Base-by-base conservation (phyloP, 2,888 invertebrate species). In the Lordiphosa fenestrarum region DNA sequence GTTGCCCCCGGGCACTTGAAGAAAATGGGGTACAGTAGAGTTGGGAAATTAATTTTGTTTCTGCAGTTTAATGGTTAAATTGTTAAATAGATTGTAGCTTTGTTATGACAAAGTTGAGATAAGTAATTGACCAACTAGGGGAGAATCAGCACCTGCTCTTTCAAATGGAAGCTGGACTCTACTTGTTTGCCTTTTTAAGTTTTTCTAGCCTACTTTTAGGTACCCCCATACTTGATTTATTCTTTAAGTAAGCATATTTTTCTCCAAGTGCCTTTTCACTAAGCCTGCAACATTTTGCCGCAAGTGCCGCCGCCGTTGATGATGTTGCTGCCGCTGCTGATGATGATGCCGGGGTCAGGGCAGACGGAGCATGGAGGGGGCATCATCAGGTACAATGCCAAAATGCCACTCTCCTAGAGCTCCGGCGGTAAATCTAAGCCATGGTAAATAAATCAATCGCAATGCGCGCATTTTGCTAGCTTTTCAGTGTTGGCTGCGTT, bases 371-470 rank as follows among this genome's bases (percentile, higher is more conserved):
- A 30, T 4, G 49, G 56, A 4, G 19, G 33, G 48, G 44, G 71
- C 84, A 71, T 84, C 81, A 81, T 77, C 75, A 56, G 69, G 82
- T 68, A 75, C 84, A 80, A 83, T 83, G 78, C 78, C 74, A 74
- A 84, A 84, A 80, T 77, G 74, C 78, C 74, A 82, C 61, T 69
- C 77, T 71, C 71, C 30, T 33, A 30, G 15, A 44, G 44, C 44
- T 44, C 73, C 74, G 80, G 81, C 83, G 83, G 85, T 84, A 82
- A 83, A 75, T 82, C 78, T 78, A 83, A 80, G 81, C 71, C 83
- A 80, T 73, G 84, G 83, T 83, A 80, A 82, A 86, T 86, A 86
- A 86, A 86, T 86, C 86, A 86, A 86, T 84, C 85, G 77, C 61
- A 71, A 68, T 78, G 73, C 69, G 68, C 62, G 51, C 49, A 64